phyloP scores from a whole-genome alignment of 2,797 vertebrate species.

The Pipistrellus kuhlii region DNA sequence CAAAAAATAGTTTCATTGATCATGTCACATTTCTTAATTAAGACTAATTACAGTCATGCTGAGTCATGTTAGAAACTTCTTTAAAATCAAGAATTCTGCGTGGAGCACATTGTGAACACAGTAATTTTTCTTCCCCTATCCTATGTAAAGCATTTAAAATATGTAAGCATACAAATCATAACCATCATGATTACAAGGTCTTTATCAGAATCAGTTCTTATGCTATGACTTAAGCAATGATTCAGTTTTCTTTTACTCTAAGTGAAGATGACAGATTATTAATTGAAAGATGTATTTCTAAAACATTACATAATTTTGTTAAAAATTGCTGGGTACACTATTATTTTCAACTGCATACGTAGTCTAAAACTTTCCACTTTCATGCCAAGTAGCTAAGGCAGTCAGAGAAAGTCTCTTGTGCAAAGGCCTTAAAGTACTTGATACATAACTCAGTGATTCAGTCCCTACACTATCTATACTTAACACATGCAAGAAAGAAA shows the following conservation, averaged over 20 bases:
- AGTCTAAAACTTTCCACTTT: neutral
- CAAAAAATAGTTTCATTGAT: neutral
- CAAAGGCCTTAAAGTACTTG: neutral
- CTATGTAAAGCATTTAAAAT: neutral
- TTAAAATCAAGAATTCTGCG: neutral
- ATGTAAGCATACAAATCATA: neutral
- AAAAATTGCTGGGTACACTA: neutral
- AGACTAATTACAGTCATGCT: neutral
- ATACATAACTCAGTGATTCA: neutral
- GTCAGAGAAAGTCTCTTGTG: neutral
- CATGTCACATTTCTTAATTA: neutral
- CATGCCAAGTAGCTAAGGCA: neutral
- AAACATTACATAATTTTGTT: neutral
- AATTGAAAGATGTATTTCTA: neutral
- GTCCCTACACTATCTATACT: neutral
- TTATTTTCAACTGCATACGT: neutral
- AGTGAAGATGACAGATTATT: neutral
- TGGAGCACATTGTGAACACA: neutral
- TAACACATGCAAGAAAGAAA: neutral
- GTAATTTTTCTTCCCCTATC: neutral
- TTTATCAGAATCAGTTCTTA: neutral
- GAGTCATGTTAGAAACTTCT: neutral
- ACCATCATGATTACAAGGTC: neutral
- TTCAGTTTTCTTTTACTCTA: neutral
- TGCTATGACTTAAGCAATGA: neutral